Conservation (phyloP, 2,797 vertebrate species). For the Microhierax caerulescens region DNA sequence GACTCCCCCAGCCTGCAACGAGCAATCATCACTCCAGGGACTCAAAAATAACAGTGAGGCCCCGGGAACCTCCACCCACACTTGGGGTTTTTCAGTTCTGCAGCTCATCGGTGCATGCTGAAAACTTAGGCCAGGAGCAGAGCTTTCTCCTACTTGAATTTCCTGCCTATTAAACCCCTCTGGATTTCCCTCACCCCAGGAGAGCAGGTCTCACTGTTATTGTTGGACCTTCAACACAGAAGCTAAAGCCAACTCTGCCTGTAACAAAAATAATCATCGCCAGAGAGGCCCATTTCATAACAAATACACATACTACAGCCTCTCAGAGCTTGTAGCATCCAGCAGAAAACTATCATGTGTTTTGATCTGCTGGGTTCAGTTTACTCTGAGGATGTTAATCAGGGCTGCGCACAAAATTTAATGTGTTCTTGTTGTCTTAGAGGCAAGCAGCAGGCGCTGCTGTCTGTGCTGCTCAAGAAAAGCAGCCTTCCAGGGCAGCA, state of each 20-base stretch:
- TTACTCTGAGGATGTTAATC: not conserved
- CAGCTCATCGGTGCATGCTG: not conserved
- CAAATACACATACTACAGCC: conserved; percentile 24
- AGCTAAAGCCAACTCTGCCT: conserved; percentile 51
- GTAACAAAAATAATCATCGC: conserved; percentile 55
- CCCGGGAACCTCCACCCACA: not conserved
- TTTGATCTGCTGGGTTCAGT: not conserved
- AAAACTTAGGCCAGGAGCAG: not conserved
- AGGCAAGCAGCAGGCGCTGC: not conserved
- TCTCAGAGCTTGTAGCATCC: not conserved
- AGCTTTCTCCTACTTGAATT: conserved; percentile 32
- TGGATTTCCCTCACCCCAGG: conserved; percentile 46
- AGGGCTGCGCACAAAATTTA: not conserved
- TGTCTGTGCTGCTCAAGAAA: not conserved
- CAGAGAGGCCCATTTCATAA: conserved; percentile 19
- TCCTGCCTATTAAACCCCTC: conserved; percentile 42
- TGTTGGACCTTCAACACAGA: conserved; percentile 45
- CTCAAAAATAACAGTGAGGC: not conserved
- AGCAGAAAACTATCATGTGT: not conserved
- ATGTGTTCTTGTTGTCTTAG: not conserved
- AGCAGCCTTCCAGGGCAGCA: not conserved
- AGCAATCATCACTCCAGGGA: not conserved
- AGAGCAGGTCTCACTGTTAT: conserved; percentile 22
- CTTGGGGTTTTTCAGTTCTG: not conserved
- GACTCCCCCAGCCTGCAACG: not conserved